Evolutionary conservation across 2,888 invertebrate genomes (phyloP), one percentile per base, ranked within the genome.

Genomic region (Drosophila nigricruria): DNA sequence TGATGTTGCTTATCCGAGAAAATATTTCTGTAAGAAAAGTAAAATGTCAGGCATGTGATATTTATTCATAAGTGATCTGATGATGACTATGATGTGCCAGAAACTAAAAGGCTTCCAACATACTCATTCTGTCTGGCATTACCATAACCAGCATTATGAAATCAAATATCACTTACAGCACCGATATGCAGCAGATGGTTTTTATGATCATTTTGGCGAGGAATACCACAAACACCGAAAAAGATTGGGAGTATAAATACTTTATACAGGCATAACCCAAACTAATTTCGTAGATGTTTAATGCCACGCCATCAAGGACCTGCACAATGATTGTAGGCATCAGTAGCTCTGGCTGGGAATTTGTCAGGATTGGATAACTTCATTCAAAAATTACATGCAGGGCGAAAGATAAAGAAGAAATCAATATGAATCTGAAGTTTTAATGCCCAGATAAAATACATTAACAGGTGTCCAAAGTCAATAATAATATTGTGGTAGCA

Each of bases 351-450:
- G 89, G 77, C 27, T 89, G 76, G 0, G 90, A 84, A 27, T 91
- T 81, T 8, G 89, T 86, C 47, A 93, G 67, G 45, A 92, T 90
- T 1, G 92, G 93, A 78, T 90, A 92, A 10, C 92, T 92, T 32
- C 10, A 18, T 25, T 20, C 16, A 9, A 16, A 18, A 52, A 18
- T 6, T 6, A 14, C n/a, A 38, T 34, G 16, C 16, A 36, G 12
- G 23, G 5, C 12, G 3, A 9, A 40, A 40, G n/a, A 18, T 1
- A 42, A 42, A 20, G 40, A 40, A 40, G 12, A 42, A 12, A 20
- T 42, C 5, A 47, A 6, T 47, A 12, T 18, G 5, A 10, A 47
- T 2, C 0, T 40, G n/a, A 8, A 8, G 40, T 10, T n/a, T n/a
- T 16, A 16, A 36, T 34, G 3, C 12, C 32, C 12, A 36, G 16